These are phyloP conservation scores for Colinus virginianus DNA, from an alignment of 2,113 vertebrate species.

Conservation along the genomic window DNA sequence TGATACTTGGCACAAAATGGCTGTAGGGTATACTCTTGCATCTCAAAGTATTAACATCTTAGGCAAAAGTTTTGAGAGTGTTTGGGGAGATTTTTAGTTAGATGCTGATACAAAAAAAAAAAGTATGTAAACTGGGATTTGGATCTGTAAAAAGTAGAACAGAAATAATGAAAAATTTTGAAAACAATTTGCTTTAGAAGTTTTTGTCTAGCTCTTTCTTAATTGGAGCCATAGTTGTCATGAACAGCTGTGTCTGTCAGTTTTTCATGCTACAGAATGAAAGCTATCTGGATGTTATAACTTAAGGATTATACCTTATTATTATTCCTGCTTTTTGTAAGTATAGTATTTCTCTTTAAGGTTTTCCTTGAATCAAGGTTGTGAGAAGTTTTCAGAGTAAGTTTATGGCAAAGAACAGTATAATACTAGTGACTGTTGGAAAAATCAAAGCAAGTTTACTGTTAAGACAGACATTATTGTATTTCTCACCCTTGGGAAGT, in stretches of 20 bases:
- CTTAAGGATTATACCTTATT: not conserved
- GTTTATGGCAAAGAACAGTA: not conserved
- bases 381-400: not conserved
- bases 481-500: not conserved
- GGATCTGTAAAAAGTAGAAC: not conserved
- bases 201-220: not conserved
- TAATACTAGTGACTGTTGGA: not conserved
- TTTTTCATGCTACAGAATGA: not conserved
- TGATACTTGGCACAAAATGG: not conserved
- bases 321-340: not conserved
- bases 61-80: not conserved
- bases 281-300: not conserved
- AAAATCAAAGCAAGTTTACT: not conserved
- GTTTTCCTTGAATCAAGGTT: not conserved
- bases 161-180: not conserved
- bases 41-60: not conserved
- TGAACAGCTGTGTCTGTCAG: not conserved
- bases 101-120: not conserved
- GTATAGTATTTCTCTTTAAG: not conserved
- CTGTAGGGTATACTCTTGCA: not conserved
- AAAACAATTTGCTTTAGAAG: not conserved
- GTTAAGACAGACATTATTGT: not conserved
- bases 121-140: not conserved
- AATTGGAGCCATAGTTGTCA: not conserved
- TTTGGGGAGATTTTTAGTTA: not conserved